Base-by-base conservation (phyloP, 2,113 vertebrate species). In the Microtus montanus region DNA sequence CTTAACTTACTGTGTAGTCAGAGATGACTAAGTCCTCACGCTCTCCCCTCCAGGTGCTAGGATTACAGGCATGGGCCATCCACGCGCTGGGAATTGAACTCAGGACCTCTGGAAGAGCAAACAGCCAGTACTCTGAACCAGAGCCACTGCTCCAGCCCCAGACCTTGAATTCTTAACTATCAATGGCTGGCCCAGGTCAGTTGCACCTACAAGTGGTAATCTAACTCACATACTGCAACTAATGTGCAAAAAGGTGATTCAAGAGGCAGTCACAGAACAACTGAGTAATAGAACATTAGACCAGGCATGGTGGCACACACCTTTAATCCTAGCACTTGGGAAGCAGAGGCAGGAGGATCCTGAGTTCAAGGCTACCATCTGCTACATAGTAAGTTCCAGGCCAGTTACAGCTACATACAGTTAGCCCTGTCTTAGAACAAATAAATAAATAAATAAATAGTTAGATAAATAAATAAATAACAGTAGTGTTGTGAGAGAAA, bases 141-240 rank as follows among this genome's bases (percentile, higher is more conserved):
- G 22, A 61, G 12, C 11, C 12, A 82, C 13, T 58, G 14, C 30
- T 61, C 54, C 22, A 71, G 33, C 6, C 20, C 84, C 33, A 52
- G 28, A 95, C 73, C 47, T 77, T 93, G 58, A 90, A 58, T 80
- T 94, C 84, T 91, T 93, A 86, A 86, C 74, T 17, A 86, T 80
- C 44, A 93, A 49, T 88, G 70, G 71, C n/a, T 89, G 26, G 30
- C 68, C 87, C 7, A 94, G 41, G 33, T 89, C 61, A 84, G n/a
- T 89, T 91, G 20, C 52, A 71, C 70, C 44, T 63, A 52, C 71
- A 79, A 92, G 66, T 90, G 41, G 93, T 87, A 93, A 79, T 63
- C 70, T 74, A 89, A 75, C 61, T 74, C 35, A 89, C 49, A 64
- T 77, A 35, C 68, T 95, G 63, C 44, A 54, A 13, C 85, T 89